These are phyloP conservation scores for Albula glossodonta DNA, from an alignment of 2,113 vertebrate species.

Conservation along the genomic window DNA sequence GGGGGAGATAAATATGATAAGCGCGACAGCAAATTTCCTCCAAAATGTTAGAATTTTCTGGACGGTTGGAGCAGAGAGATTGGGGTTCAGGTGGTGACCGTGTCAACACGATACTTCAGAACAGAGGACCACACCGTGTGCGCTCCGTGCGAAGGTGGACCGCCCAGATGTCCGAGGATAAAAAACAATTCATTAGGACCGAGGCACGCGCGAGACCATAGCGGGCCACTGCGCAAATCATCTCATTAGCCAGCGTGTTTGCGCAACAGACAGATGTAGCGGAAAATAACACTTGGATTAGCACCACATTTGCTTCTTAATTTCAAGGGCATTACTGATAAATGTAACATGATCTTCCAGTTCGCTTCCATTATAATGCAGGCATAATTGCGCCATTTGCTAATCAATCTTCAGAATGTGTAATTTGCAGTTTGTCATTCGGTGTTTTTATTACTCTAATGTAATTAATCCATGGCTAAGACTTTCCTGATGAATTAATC, in stretches of 20 bases:
- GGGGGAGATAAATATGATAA: background rate
- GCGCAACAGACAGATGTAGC: conserved; percentile 38
- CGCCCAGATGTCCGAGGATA: background rate
- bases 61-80: background rate
- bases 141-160: background rate
- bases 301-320: conserved; percentile 22
- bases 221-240: conserved; percentile 33
- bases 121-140: background rate
- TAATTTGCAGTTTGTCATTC: conserved; percentile 40
- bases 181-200: background rate
- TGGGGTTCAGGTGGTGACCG: background rate
- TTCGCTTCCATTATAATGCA: conserved; percentile 36
- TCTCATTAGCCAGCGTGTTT: conserved; percentile 49
- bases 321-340: conserved; percentile 25
- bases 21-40: background rate
- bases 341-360: conserved; percentile 29
- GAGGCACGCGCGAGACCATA: background rate
- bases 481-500: conserved; percentile 44
- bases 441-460: conserved; percentile 43
- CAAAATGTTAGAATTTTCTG: background rate
- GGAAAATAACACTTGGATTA: conserved; percentile 38
- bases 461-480: conserved; percentile 40
- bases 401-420: conserved; percentile 37
- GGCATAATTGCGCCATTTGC: conserved; percentile 34
- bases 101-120: background rate